Conservation (phyloP, 2,888 invertebrate species). For the Meandrusa payeni region DNA sequence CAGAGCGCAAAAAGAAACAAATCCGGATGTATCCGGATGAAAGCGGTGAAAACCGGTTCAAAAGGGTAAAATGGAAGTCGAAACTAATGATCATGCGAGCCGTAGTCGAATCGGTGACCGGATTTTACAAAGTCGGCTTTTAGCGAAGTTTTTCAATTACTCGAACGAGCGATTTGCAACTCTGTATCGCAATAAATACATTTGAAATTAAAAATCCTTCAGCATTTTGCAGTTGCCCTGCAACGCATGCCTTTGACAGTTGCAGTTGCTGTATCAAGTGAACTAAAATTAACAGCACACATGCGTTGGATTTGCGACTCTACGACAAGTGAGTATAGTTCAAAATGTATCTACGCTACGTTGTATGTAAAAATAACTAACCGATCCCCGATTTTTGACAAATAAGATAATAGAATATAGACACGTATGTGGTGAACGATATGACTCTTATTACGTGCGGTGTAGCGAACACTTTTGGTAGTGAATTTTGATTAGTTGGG, state of each 20-base stretch:
- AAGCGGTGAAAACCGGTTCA: constrained; percentile 46
- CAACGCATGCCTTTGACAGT: constrained; percentile 51
- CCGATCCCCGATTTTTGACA: constrained; percentile 39
- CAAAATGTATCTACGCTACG: constrained; percentile 32
- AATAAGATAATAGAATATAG: constrained; percentile 56
- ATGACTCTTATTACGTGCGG: constrained; percentile 17
- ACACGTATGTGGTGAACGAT: constrained; percentile 35
- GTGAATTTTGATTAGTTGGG: background rate
- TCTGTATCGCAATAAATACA: constrained; percentile 20
- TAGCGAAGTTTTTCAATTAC: constrained; percentile 21
- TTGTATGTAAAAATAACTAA: no score
- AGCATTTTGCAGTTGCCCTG: constrained; percentile 29
- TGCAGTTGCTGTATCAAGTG: constrained; percentile 40
- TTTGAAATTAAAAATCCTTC: constrained; percentile 18
- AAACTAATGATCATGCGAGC: constrained; percentile 52
- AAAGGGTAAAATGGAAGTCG: constrained; percentile 43
- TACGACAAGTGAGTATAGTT: constrained; percentile 21
- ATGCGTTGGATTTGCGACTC: constrained; percentile 26
- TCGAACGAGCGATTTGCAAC: constrained; percentile 28
- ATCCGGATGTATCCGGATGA: constrained; percentile 48
- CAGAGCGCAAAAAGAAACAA: constrained; percentile 27
- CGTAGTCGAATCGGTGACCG: constrained; percentile 26
- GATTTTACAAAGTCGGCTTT: constrained; percentile 27
- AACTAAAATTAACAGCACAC: constrained; percentile 30
- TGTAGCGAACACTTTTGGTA: constrained; percentile 3